Base-by-base conservation (phyloP, 2,797 vertebrate genomes). In the Euthynnus affinis region DNA sequence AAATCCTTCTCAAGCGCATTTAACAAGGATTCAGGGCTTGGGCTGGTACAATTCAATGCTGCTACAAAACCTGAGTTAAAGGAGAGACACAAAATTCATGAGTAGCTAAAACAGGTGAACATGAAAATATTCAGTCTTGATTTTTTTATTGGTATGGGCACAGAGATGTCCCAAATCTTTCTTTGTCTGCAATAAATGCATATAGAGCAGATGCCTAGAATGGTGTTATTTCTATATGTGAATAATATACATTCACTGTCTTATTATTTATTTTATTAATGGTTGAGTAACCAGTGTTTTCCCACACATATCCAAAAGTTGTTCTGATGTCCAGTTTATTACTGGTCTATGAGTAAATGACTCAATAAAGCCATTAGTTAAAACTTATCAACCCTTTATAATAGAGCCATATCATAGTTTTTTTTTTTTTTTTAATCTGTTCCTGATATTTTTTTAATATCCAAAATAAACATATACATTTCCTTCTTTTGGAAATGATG, bases 41-140 rank as follows among this genome's bases (percentile, higher is more conserved):
- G 82, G 7, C 74, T 88, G 65, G 34, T 80, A 67, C 90, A 93
- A 53, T 90, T 92, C n/a, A 93, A n/a, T 2, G 83, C 67, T 51
- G 61, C 72, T 17, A 6, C 71, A 63, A 71, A 76, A 15, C 71
- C 89, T 92, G 57, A 29, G 8, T 9, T 53, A 9, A 18, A 44
- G 48, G 63, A 62, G 12, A 51, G 60, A 23, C 27, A 64, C 44
- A 32, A 6, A 20, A 37, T 29, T 1, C n/a, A 12, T 20, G 44
- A 59, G 14, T 5, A 9, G 14, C 18, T 7, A 9, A 29, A 29
- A 10, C 7, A 49, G 0, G n/a, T 17, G 56, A 18, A 48, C 27
- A 51, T 18, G 10, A 23, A 61, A n/a, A 48, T 51, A 53, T 51
- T 14, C 20, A 57, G 9, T 32, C 5, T 20, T 15, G n/a, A 8